A percentile compares a stretch with the other conserved stretches of the same genome.
Conservation (phyloP, 2,888 invertebrate genomes). For the Geotrupes spiniger region DNA sequence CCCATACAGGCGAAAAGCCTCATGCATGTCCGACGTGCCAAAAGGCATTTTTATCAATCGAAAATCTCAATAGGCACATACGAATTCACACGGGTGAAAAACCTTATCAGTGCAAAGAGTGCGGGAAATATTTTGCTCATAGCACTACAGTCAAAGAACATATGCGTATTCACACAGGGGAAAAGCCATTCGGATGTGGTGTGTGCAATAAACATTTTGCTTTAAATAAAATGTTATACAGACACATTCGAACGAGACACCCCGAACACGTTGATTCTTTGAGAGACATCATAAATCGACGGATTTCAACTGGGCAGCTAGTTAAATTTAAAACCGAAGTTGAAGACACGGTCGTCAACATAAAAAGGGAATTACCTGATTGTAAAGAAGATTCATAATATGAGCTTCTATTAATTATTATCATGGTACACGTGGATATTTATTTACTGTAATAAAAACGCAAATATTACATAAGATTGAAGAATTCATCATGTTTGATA, state of each 20-base stretch:
- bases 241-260: slow-evolving; percentile 40
- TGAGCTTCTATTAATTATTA: too few species aligned
- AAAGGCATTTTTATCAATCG: slow-evolving; percentile 38
- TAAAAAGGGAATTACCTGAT: not conserved
- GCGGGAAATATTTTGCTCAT: slow-evolving; percentile 42
- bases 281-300: slow-evolving; percentile 9
- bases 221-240: slow-evolving; percentile 41
- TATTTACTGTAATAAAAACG: too few species aligned
- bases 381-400: not conserved
- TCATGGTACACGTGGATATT: too few species aligned
- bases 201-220: slow-evolving; percentile 38
- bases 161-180: slow-evolving; percentile 40
- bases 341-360: not conserved
- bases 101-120: slow-evolving; percentile 38
- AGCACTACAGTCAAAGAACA: slow-evolving; percentile 46
- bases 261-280: slow-evolving; percentile 34
- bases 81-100: slow-evolving; percentile 45
- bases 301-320: not conserved
- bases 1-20: slow-evolving; percentile 44
- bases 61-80: slow-evolving; percentile 39
- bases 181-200: slow-evolving; percentile 40
- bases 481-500: too few species aligned
- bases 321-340: not conserved
- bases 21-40: slow-evolving; percentile 38
- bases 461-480: too few species aligned